Base-by-base conservation (phyloP, 2,113 vertebrate genomes). In the Prochilodus magdalenae region DNA sequence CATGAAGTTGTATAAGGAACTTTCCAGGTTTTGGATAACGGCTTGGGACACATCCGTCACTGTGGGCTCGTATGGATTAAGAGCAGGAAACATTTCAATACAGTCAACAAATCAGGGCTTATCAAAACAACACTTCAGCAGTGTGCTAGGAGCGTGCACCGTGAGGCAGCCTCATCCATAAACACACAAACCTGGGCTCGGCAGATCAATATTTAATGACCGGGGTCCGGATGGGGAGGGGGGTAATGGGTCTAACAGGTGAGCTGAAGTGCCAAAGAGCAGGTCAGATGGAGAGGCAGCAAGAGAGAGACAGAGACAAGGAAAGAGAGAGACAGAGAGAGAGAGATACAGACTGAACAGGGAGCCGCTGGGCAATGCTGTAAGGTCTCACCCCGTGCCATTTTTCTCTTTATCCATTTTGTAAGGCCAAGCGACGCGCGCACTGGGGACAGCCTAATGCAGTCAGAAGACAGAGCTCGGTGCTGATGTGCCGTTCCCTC, bases 401-500 rank as follows among this genome's bases (percentile, higher is more conserved):
- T 60, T 62, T 40, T 53, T 63, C 71, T 70, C 59, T 81, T 81
- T 30, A 81, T 53, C 60, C 44, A 63, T 51, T 72, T 67, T 47
- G 29, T 36, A 6, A 78, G 70, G 53, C 79, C 74, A 67, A 73
- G 70, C 27, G 29, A 47, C 6, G 24, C 33, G 47, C 26, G 82
- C 40, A 74, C 77, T 73, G 24, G 26, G 77, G 76, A 84, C 62
- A 79, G 57, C 8, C 49, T 84, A 63, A 75, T 79, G 76, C 69
- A 78, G 73, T 85, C 74, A 79, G 24, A 77, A 79, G 59, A 51
- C 47, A 82, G 33, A 6, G 5, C 36, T 44, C 51, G 67, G 62
- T 40, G 66, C 67, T 27, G 60, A 76, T 62, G 53, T 27, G 30
- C 44, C 60, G 6, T 26, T 55, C 65, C 40, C 75, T 74, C n/a